Evolutionary conservation across 2,888 invertebrate species (phyloP).

Genomic region (Sericinus montela): DNA sequence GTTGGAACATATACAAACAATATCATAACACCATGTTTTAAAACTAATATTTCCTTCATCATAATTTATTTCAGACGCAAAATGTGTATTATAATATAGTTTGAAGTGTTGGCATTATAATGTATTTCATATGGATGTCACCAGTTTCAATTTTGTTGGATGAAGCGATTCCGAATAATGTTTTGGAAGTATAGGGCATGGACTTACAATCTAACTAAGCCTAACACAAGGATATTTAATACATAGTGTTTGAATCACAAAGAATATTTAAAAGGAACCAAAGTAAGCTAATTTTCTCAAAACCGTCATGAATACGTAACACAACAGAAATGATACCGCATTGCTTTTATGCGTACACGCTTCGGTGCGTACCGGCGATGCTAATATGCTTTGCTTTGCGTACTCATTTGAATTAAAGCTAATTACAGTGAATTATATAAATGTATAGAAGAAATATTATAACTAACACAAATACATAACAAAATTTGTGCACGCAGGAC

Average conservation of each 20-base stretch:
- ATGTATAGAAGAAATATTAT: neutral
- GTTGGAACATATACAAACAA: constrained; percentile 8
- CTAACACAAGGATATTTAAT: constrained; percentile 1
- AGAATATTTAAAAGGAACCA: neutral
- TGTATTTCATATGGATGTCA: neutral
- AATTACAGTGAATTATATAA: neutral
- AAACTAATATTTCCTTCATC: neutral
- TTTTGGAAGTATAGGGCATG: neutral
- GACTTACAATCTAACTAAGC: constrained; percentile 1
- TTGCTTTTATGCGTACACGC: neutral
- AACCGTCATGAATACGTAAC: constrained; percentile 2
- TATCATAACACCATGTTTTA: neutral
- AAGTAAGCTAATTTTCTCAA: neutral
- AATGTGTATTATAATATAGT: too few species aligned
- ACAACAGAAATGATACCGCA: neutral
- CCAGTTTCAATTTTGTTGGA: too few species aligned
- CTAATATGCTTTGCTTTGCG: neutral
- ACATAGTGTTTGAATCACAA: neutral
- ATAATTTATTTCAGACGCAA: too few species aligned
- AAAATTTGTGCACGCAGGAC: neutral
- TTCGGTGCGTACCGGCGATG: neutral
- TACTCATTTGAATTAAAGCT: neutral
- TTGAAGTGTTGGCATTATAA: too few species aligned
- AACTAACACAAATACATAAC: neutral
- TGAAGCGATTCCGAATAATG: too few species aligned